Evolutionary conservation across 2,113 vertebrate genomes (phyloP).

Genomic region (Epinephelus cyanopodus): DNA sequence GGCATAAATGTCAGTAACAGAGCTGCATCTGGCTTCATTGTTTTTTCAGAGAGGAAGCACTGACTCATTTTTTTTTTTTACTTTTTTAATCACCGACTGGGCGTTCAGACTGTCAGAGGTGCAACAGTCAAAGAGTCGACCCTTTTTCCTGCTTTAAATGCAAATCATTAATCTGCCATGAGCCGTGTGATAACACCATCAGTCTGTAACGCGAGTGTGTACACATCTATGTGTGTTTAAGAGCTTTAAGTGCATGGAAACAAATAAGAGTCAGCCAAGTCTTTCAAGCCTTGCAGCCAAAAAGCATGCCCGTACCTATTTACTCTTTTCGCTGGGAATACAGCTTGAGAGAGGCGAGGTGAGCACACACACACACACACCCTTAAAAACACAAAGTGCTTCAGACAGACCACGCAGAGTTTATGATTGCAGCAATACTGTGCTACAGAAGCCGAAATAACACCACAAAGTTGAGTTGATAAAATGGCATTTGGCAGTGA

Average conservation of each 20-base stretch:
- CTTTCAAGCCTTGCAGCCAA: conserved; percentile 54
- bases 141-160: conserved; percentile 1
- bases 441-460: background rate
- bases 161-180: conserved; percentile 36
- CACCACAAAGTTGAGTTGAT: background rate
- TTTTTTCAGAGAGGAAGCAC: conserved; percentile 16
- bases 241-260: conserved; percentile 41
- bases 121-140: background rate
- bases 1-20: background rate
- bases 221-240: conserved; percentile 18
- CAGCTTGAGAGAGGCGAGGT: conserved; percentile 11
- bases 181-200: conserved; percentile 14
- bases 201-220: conserved; percentile 20
- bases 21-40: background rate
- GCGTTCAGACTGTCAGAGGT: conserved; percentile 2
- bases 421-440: conserved; percentile 10
- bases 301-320: conserved; percentile 70
- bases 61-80: background rate
- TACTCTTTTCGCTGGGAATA: conserved; percentile 23
- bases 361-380: conserved; percentile 29
- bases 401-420: background rate
- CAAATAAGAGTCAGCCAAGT: conserved; percentile 42
- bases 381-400: conserved; percentile 20
- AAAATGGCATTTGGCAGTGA: conserved; percentile 12
- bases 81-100: conserved; percentile 20